A percentile compares a stretch with the other conserved stretches of the same genome.
These are phyloP conservation scores for Borostomias antarcticus DNA, from an alignment of 2,797 vertebrate species.

Conservation along the genomic window DNA sequence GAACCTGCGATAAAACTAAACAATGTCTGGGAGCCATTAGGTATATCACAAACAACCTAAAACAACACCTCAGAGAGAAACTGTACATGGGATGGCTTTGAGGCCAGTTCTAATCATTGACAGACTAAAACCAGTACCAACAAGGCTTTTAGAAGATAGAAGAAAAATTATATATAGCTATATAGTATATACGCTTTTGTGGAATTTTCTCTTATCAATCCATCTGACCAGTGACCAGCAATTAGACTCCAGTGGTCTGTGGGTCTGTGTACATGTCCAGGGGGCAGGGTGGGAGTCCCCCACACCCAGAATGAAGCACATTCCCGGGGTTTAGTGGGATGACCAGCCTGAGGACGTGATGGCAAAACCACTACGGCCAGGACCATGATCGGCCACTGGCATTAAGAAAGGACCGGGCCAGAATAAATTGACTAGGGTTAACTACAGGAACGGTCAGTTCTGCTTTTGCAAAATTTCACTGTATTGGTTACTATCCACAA, in stretches of 20 bases:
- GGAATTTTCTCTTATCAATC: neutral
- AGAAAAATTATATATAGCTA: neutral
- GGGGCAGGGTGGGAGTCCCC: slow-evolving; percentile 8
- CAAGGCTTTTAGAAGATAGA: neutral
- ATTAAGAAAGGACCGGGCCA: neutral
- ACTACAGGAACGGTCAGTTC: too few relatives aligned
- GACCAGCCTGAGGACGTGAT: neutral
- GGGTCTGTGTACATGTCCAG: neutral
- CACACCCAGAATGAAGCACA: slow-evolving; percentile 1
- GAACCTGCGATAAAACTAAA: neutral
- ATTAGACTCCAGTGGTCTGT: neutral
- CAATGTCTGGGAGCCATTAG: neutral
- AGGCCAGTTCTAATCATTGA: neutral
- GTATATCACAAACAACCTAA: neutral
- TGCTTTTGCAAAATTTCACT: too few relatives aligned
- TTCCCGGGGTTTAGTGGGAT: neutral
- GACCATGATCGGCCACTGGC: neutral
- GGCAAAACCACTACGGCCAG: neutral
- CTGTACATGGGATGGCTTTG: neutral
- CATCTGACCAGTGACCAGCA: slow-evolving; percentile 3
- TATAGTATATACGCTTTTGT: too few relatives aligned
- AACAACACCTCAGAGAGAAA: neutral
- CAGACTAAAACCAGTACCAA: neutral
- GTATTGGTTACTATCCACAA: too few relatives aligned
- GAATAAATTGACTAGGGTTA: too few relatives aligned